Conservation (phyloP, 1,140 invertebrate genomes). For the Trichogramma pretiosum region DNA sequence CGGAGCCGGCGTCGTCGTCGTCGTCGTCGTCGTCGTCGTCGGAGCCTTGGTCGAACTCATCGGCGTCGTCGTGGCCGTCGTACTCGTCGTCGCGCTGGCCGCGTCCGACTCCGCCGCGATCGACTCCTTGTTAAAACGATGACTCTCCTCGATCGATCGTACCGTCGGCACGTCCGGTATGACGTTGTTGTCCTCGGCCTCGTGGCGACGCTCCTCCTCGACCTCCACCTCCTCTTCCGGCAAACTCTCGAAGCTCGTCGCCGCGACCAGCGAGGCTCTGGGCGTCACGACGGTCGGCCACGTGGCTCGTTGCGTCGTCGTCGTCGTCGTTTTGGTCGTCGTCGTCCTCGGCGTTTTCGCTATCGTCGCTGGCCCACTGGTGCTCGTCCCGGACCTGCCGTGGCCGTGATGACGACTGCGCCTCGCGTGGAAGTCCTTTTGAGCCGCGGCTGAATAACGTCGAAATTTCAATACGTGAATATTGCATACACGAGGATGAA, state of each 20-base stretch:
- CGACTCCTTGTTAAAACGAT: no score
- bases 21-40: constrained; percentile 28
- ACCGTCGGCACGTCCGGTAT: constrained; percentile 38
- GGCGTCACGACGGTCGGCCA: constrained; percentile 38
- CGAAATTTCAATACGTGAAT: no score
- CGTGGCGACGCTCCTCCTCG: constrained; percentile 17
- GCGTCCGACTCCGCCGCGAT: constrained; percentile 46
- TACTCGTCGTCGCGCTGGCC: constrained; percentile 38
- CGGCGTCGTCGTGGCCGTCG: constrained; percentile 39
- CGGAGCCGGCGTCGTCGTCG: constrained; percentile 43
- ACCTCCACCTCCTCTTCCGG: constrained; percentile 34
- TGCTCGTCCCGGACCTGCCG: neutral
- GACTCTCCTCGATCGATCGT: constrained; percentile 32
- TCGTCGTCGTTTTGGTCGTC: neutral
- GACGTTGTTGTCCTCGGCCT: constrained; percentile 29
- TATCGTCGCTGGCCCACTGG: neutral
- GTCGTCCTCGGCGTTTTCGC: neutral
- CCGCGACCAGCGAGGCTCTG: constrained; percentile 31
- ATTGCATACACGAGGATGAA: no score
- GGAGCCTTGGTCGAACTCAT: constrained; percentile 16
- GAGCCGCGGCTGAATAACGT: constrained; percentile 80
- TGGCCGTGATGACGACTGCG: constrained; percentile 41
- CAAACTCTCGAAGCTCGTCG: constrained; percentile 35
- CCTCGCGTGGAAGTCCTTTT: constrained; percentile 71
- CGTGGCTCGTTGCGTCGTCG: constrained; percentile 15